A percentile compares a stretch with the other conserved stretches of the same genome.
These are phyloP conservation scores for Oenanthe oenanthe DNA, from an alignment of 2,113 vertebrate genomes.

Conservation along the genomic window DNA sequence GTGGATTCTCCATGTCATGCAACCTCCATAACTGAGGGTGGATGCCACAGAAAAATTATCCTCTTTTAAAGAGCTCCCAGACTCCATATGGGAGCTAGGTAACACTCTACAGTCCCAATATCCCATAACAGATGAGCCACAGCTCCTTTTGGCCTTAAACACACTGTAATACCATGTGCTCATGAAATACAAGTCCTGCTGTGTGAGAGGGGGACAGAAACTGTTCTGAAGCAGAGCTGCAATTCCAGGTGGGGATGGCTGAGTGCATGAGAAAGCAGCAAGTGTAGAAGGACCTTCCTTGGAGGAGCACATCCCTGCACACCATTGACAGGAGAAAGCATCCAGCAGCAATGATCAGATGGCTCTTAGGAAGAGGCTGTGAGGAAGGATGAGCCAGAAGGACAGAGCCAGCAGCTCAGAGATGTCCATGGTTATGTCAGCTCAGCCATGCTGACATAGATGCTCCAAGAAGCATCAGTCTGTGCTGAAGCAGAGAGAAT, in stretches of 20 bases:
- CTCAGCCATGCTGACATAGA: neutral
- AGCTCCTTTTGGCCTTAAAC: neutral
- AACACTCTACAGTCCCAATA: neutral
- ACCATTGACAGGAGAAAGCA: neutral
- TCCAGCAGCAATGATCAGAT: neutral
- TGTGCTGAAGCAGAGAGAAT: neutral
- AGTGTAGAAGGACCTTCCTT: neutral
- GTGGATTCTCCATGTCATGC: neutral
- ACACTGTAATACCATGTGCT: neutral
- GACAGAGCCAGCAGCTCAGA: neutral
- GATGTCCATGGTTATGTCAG: neutral
- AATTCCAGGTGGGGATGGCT: neutral
- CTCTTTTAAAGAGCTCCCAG: neutral
- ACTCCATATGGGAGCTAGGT: neutral
- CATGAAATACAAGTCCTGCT: neutral
- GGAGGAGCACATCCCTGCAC: neutral
- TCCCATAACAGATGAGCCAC: neutral
- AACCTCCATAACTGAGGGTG: neutral
- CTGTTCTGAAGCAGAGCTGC: neutral
- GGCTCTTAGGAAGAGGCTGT: neutral
- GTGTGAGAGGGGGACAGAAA: neutral
- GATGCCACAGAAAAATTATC: neutral
- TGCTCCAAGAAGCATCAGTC: neutral
- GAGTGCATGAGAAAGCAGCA: fast-evolving
- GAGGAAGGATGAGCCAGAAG: neutral